Base-by-base conservation (phyloP, 2,113 vertebrate species). In the Typhlomys cinereus region DNA sequence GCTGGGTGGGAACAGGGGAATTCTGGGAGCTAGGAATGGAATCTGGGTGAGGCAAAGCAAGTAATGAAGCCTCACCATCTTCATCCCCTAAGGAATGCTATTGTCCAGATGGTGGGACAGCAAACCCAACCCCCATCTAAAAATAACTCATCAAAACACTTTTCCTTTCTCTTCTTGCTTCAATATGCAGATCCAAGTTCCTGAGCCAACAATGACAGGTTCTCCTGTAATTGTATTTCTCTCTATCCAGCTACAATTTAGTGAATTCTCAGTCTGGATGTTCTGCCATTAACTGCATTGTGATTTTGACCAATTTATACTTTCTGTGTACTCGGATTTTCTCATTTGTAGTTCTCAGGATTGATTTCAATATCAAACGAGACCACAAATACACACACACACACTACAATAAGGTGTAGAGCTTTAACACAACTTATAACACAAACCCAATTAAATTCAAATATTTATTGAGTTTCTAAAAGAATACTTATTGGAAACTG, bases 21-120 rank as follows among this genome's bases (percentile, higher is more conserved):
- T 88, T 75, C 87, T 73, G 75, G 89, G 87, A 94, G 92, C 76
- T 10, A 85, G 90, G 69, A 93, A 59, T 88, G 95, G 91, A 92
- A 96, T 94, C 59, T 92, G 94, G 92, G 89, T 86, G 90, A 96
- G 95, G 94, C 89, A 64, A 93, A 90, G 48, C 88, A 90, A 79
- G 34, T 74, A 73, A 89, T 12, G 44, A 79, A 64, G 71, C 36
- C 64, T 90, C 46, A 62, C n/a, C 48, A 80, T 69, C 62, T 21
- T 92, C 80, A 82, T 54, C 66, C 82, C 59, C 54, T 41, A 46
- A 94, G 87, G 93, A 96, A 89, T 80, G 90, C 50, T 48, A 50
- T 48, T 91, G 80, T 91, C n/a, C 5, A 80, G 46, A 61, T 11
- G 4, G 46, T 91, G 62, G 34, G 25, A 85, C 54, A 64, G 20